These are phyloP conservation scores for Valencia hispanica DNA, from an alignment of 2,797 vertebrate species.

Conservation along the genomic window DNA sequence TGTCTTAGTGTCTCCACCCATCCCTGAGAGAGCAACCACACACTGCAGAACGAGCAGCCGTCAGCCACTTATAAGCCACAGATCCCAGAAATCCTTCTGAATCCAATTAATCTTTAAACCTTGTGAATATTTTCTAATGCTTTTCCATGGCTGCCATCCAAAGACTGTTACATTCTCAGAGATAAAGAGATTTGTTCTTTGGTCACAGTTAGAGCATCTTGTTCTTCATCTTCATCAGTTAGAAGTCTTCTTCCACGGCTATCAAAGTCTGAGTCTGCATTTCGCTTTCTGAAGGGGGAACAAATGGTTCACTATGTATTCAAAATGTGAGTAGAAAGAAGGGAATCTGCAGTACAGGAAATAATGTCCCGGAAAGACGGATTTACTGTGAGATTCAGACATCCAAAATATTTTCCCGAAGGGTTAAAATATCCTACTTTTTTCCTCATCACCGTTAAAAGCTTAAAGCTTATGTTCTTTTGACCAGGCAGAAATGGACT, in stretches of 20 bases:
- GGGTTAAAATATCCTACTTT: not conserved
- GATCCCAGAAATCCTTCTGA: constrained; percentile 48
- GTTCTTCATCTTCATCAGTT: constrained; percentile 8
- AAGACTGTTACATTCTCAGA: constrained; percentile 29
- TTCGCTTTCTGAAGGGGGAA: constrained; percentile 8
- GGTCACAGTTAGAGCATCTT: constrained; percentile 12
- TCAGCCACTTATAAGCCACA: constrained; percentile 39
- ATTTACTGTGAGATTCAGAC: not conserved
- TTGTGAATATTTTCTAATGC: constrained; percentile 17
- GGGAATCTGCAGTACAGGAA: constrained; percentile 13
- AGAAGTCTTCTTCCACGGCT: constrained; percentile 11
- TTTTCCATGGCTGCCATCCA: constrained; percentile 25
- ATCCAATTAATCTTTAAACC: constrained; percentile 34
- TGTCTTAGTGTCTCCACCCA: constrained; percentile 57
- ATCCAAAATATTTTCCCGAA: not conserved
- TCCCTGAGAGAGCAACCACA: constrained; percentile 47
- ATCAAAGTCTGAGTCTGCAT: not conserved
- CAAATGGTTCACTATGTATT: constrained; percentile 20
- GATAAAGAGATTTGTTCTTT: constrained; percentile 17
- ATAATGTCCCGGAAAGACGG: not conserved
- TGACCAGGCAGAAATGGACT: constrained; percentile 4
- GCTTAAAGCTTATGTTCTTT: constrained; percentile 5
- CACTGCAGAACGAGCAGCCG: constrained; percentile 32
- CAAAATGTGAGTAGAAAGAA: not conserved
- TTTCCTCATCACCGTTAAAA: not conserved